Percentiles rank a stretch among this genome's conserved stretches.
phyloP scores from a whole-genome alignment of 2,888 invertebrate genomes.

The Thysanoteuthis rhombus region DNA sequence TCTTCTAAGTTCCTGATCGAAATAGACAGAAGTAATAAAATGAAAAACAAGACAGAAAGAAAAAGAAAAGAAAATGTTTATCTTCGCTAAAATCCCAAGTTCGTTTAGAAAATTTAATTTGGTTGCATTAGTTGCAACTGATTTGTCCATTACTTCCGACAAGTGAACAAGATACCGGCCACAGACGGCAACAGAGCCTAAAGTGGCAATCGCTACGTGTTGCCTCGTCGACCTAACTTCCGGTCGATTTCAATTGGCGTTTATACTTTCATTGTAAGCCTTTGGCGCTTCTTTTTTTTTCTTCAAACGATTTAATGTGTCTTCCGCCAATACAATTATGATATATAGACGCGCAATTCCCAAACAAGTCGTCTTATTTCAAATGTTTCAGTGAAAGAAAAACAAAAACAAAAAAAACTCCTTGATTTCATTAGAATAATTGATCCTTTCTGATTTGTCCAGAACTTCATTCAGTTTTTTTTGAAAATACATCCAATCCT shows the following conservation, averaged over 20 bases:
- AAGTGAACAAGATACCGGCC: neutral
- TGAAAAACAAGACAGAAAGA: neutral
- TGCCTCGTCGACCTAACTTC: neutral
- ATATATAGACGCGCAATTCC: neutral
- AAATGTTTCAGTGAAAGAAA: neutral
- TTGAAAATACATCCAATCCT: neutral
- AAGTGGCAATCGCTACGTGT: neutral
- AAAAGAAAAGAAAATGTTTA: neutral
- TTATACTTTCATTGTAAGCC: slow-evolving; percentile 12
- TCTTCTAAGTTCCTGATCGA: neutral
- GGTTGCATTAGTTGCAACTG: slow-evolving; percentile 12
- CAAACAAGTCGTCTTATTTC: neutral
- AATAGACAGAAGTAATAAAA: neutral
- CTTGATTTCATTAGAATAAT: neutral
- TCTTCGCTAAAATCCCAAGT: neutral
- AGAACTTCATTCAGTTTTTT: neutral
- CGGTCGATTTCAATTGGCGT: neutral
- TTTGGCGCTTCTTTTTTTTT: neutral
- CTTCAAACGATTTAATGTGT: neutral
- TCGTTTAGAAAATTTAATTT: neutral
- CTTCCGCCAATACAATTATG: neutral
- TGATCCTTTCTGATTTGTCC: neutral
- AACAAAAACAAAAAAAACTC: neutral
- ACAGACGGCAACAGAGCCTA: neutral
- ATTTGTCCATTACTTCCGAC: neutral